Evolutionary conservation across 1,140 invertebrate species (phyloP).

Genomic region (Yoshiicerus persimilis): DNA sequence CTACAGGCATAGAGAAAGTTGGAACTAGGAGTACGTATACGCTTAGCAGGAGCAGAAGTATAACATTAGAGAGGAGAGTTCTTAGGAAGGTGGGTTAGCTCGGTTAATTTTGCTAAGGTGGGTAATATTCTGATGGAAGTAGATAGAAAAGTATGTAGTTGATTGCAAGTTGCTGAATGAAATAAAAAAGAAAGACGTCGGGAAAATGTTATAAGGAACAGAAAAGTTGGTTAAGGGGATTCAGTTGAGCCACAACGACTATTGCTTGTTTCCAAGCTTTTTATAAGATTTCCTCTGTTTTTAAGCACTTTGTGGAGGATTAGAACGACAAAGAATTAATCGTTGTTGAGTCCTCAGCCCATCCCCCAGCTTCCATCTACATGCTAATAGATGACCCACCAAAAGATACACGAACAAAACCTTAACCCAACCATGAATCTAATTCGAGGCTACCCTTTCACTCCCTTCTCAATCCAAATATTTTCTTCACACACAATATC

Average conservation of each 20-base stretch:
- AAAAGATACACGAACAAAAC: neutral
- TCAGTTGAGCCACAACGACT: neutral
- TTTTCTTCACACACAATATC: neutral
- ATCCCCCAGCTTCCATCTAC: conserved; percentile 2
- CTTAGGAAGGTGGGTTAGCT: neutral
- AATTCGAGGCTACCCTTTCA: neutral
- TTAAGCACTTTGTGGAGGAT: neutral
- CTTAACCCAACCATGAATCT: no score
- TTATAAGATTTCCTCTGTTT: conserved; percentile 15
- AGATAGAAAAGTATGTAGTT: neutral
- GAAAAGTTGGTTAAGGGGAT: conserved; percentile 7
- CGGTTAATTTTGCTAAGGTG: neutral
- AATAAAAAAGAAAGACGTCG: neutral
- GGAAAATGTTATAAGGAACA: neutral
- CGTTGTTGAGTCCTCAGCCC: conserved; percentile 11
- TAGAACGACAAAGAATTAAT: conserved; percentile 20
- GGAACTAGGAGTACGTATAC: no score
- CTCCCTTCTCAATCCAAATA: neutral
- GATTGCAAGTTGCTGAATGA: neutral
- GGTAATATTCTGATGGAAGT: neutral
- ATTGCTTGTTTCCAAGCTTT: neutral
- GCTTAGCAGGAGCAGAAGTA: neutral
- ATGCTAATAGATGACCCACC: neutral
- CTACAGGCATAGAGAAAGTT: neutral
- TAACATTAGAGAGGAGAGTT: neutral